Percentiles rank a stretch among this genome's conserved stretches.
Evolutionary conservation across 2,113 vertebrate genomes (phyloP).

Genomic region (Aptenodytes patagonicus): DNA sequence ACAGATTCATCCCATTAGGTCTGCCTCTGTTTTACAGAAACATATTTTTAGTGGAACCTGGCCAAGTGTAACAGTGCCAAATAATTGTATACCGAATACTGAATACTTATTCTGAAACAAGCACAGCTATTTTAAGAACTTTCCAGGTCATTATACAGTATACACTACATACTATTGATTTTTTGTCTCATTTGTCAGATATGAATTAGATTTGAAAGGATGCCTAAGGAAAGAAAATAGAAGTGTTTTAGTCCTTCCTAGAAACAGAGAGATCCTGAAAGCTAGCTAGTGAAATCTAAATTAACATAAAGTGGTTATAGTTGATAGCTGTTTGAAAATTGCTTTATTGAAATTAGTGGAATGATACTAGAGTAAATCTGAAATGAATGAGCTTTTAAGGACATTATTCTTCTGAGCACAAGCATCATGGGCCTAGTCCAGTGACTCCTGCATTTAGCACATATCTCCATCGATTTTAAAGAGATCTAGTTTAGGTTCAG

Average conservation of each 20-base stretch:
- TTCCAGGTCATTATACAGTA: not conserved
- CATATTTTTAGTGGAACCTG: not conserved
- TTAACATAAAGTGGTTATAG: not conserved
- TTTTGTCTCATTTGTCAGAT: constrained; percentile 7
- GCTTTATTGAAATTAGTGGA: not conserved
- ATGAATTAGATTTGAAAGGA: not conserved
- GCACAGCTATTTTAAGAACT: not conserved
- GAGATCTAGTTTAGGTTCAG: not conserved
- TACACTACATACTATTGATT: not conserved
- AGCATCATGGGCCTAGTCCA: not conserved
- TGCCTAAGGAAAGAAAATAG: not conserved
- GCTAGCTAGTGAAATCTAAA: not conserved
- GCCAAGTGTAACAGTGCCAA: not conserved
- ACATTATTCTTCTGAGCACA: not conserved
- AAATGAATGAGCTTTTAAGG: not conserved
- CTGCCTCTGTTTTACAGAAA: not conserved
- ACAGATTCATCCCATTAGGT: not conserved
- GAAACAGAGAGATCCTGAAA: not conserved
- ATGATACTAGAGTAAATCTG: not conserved
- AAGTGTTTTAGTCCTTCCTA: not conserved
- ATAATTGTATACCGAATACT: not conserved
- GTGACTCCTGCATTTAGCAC: not conserved
- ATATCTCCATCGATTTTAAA: not conserved
- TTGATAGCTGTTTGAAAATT: not conserved
- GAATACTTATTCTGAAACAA: not conserved